Evolutionary conservation across 2,113 vertebrate species (phyloP).

Genomic region (Anseranas semipalmata): DNA sequence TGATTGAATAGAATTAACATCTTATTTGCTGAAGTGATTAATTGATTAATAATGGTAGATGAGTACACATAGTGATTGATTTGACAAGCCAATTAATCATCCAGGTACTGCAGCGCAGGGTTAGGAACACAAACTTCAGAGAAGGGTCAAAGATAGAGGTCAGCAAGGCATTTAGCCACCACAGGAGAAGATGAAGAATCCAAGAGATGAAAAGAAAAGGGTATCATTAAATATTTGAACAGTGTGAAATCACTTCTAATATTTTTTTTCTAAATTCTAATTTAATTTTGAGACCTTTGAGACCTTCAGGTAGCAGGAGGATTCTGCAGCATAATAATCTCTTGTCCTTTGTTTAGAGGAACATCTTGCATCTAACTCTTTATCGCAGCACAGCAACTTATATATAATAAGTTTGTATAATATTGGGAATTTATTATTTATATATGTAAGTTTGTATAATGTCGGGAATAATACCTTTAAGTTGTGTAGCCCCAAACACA

Average conservation of each 20-base stretch:
- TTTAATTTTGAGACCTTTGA: background rate
- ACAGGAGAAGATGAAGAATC: background rate
- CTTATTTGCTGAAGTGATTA: conserved; percentile 11
- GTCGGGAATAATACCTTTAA: background rate
- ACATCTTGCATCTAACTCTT: background rate
- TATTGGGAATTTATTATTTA: background rate
- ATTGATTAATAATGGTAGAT: conserved; percentile 25
- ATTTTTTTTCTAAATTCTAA: background rate
- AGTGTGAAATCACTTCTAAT: background rate
- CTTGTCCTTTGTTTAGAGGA: background rate
- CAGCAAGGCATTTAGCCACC: background rate
- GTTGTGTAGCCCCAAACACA: fast-evolving
- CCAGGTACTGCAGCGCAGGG: background rate
- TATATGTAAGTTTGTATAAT: background rate
- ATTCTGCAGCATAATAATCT: background rate
- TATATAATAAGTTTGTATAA: background rate
- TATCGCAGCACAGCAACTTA: background rate
- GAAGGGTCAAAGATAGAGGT: background rate
- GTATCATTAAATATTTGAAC: background rate
- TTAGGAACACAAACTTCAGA: background rate
- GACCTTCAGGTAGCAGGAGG: background rate
- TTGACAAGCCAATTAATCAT: conserved; percentile 11
- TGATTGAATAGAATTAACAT: background rate
- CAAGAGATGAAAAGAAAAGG: background rate
- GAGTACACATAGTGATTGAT: background rate